Conservation (phyloP, 2,888 invertebrate species). For the Dasypolia templi region DNA sequence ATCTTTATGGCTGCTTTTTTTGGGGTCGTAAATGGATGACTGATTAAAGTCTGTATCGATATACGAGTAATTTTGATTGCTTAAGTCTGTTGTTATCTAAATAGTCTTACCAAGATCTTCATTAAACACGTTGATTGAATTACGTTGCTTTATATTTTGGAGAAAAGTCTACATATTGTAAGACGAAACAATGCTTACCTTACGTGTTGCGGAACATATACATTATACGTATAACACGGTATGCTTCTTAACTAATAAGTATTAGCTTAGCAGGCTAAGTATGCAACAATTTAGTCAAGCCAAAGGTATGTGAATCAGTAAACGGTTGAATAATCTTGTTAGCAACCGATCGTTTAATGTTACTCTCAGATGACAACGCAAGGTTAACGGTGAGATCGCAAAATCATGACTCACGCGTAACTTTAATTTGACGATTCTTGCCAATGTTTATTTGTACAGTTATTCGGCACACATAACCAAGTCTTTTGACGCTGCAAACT, state of each 20-base stretch:
- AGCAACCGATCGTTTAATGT: constrained; percentile 43
- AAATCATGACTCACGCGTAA: constrained; percentile 74
- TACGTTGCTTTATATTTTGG: constrained; percentile 38
- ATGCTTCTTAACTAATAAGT: constrained; percentile 57
- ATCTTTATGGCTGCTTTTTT: constrained; percentile 1
- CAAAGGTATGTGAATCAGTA: constrained; percentile 29
- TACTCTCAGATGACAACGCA: constrained; percentile 47
- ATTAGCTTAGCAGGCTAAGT: constrained; percentile 39
- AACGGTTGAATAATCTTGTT: constrained; percentile 39
- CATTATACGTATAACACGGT: constrained; percentile 58
- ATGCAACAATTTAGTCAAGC: constrained; percentile 42
- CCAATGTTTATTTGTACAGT: constrained; percentile 86
- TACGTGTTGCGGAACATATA: constrained; percentile 48
- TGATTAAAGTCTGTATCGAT: neutral
- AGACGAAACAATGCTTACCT: constrained; percentile 55
- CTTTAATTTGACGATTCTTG: constrained; percentile 85
- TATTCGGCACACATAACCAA: constrained; percentile 85
- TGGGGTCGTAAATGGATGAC: neutral
- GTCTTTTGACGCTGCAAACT: constrained; percentile 82
- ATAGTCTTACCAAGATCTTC: constrained; percentile 17
- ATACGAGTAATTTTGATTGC: neutral
- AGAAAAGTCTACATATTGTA: constrained; percentile 52
- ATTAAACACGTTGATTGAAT: constrained; percentile 22
- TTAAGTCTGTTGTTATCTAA: constrained; percentile 23
- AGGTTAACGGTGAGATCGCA: constrained; percentile 64